Percentiles rank a stretch among this genome's conserved stretches.
phyloP scores from a whole-genome alignment of 1,140 invertebrate species.

The Drosophila arawakana region DNA sequence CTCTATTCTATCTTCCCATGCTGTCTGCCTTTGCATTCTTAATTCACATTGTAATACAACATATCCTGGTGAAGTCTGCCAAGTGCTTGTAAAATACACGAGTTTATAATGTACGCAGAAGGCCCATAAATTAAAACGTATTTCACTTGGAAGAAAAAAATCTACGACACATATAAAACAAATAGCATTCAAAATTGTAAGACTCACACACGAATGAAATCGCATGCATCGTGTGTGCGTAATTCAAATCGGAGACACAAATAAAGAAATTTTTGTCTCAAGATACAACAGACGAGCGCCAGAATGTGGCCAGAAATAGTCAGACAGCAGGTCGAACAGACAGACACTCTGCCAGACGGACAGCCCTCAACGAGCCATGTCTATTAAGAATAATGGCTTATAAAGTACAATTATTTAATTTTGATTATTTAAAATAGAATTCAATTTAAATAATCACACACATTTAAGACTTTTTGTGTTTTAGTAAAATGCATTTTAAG shows the following conservation, averaged over 20 bases:
- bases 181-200: slow-evolving; percentile 79
- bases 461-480: too few relatives aligned
- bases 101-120: slow-evolving; percentile 70
- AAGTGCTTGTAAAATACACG: slow-evolving; percentile 77
- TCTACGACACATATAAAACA: slow-evolving; percentile 72
- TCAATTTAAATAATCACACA: too few relatives aligned
- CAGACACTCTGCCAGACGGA: not conserved
- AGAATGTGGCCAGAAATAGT: slow-evolving; percentile 53
- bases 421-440: too few relatives aligned
- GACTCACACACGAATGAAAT: slow-evolving; percentile 56
- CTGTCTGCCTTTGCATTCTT: slow-evolving; percentile 20
- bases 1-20: not conserved
- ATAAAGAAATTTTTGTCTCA: slow-evolving; percentile 59
- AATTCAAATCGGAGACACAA: slow-evolving; percentile 78
- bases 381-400: not conserved
- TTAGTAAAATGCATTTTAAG: too few relatives aligned
- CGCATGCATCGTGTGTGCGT: slow-evolving; percentile 55
- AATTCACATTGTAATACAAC: slow-evolving; percentile 41
- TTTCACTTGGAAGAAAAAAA: slow-evolving; percentile 83
- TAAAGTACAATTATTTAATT: too few relatives aligned
- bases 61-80: slow-evolving; percentile 65
- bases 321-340: not conserved
- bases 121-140: slow-evolving; percentile 78
- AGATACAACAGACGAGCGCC: slow-evolving; percentile 31
- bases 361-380: slow-evolving; percentile 9